A percentile compares a stretch with the other conserved stretches of the same genome.
phyloP scores from a whole-genome alignment of 2,797 vertebrate species.

The Eospalax fontanierii region DNA sequence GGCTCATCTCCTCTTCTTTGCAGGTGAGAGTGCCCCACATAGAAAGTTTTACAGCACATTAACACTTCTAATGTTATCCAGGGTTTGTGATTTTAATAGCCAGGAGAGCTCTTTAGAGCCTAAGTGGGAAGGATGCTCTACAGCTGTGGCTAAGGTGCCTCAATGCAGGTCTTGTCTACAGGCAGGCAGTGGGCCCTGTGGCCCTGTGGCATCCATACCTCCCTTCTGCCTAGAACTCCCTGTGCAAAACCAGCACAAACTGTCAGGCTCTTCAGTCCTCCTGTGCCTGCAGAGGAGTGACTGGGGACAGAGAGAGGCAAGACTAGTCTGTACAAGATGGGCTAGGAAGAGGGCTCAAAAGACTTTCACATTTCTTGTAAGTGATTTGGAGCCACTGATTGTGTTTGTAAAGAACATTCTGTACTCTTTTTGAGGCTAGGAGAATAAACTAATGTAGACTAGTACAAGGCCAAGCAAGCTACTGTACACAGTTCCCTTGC shows the following conservation, averaged over 20 bases:
- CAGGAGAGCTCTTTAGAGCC: neutral
- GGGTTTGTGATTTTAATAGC: slow-evolving; percentile 80
- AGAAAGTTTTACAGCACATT: slow-evolving; percentile 77
- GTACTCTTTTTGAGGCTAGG: neutral
- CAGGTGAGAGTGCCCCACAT: slow-evolving; percentile 70
- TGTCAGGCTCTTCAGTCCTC: neutral
- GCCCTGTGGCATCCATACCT: accelerated
- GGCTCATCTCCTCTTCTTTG: slow-evolving; percentile 71
- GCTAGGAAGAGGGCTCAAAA: neutral
- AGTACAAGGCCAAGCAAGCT: neutral
- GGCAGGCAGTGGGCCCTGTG: accelerated
- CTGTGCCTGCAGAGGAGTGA: neutral
- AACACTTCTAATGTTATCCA: slow-evolving; percentile 74
- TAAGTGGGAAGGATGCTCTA: slow-evolving; percentile 4
- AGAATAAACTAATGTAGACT: neutral
- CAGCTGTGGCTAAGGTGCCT: neutral
- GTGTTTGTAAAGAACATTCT: neutral
- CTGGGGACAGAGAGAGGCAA: too few species aligned
- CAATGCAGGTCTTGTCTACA: accelerated
- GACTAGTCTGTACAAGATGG: accelerated
- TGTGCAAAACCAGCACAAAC: too few species aligned
- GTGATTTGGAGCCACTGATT: neutral
- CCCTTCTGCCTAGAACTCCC: neutral
- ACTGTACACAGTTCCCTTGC: accelerated
- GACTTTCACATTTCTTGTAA: neutral